phyloP scores from a whole-genome alignment of 2,888 invertebrate genomes.

The Xestia rhomboidea region DNA sequence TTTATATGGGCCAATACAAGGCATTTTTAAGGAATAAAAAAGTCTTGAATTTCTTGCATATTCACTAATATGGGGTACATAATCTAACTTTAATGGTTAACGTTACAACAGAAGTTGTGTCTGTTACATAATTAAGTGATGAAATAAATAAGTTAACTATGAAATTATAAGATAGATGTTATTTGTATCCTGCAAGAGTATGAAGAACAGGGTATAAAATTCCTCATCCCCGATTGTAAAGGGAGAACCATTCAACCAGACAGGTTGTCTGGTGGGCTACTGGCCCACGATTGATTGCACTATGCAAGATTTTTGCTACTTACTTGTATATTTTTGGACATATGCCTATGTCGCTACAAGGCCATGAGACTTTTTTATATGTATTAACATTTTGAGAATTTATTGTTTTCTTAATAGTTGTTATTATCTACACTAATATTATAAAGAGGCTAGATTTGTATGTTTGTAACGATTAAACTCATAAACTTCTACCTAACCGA shows the following conservation, averaged over 20 bases:
- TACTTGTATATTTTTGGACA: not conserved
- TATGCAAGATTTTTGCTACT: not conserved
- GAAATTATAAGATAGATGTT: not conserved
- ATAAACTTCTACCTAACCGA: too few species aligned
- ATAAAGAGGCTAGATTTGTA: too few species aligned
- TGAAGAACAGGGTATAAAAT: not conserved
- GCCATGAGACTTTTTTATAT: not conserved
- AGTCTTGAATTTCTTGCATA: too few species aligned
- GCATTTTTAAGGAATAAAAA: too few species aligned
- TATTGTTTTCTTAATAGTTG: not conserved
- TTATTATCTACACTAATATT: not conserved
- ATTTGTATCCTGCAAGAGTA: not conserved
- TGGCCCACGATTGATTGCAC: not conserved
- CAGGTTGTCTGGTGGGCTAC: not conserved
- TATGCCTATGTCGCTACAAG: not conserved
- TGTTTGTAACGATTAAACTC: too few species aligned
- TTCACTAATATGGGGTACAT: not conserved
- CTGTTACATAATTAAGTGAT: too few species aligned
- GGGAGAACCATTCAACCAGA: not conserved
- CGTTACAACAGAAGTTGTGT: not conserved
- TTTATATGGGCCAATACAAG: too few species aligned
- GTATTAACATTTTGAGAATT: not conserved
- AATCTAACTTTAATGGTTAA: not conserved
- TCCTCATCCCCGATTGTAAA: not conserved
- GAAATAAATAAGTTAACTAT: not conserved